phyloP scores from a whole-genome alignment of 1,140 invertebrate genomes.

The Drosophila elegans region DNA sequence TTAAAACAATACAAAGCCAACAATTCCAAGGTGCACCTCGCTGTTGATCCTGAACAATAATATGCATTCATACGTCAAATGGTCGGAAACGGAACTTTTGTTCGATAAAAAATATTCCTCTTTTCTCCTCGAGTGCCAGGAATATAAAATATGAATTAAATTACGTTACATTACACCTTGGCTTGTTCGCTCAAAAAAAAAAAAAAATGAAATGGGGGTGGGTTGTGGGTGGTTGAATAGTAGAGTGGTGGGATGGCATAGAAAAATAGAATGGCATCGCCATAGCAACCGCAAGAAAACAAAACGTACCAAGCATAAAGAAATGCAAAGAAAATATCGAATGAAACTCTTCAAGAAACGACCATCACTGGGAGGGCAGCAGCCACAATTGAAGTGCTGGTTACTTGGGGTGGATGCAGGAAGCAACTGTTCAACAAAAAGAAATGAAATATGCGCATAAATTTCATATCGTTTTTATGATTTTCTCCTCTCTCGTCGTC shows the following conservation, averaged over 20 bases:
- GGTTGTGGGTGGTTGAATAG: no score
- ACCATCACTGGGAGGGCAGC: constrained; percentile 16
- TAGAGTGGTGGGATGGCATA: constrained; percentile 4
- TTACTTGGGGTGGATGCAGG: constrained; percentile 28
- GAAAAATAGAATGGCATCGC: constrained; percentile 10
- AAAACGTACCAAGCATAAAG: constrained; percentile 27
- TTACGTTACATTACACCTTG: constrained; percentile 12
- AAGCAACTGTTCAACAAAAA: constrained; percentile 55
- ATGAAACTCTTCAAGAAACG: constrained; percentile 47
- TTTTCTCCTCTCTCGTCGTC: constrained; percentile 61
- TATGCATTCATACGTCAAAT: no score
- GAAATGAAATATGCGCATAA: constrained; percentile 81
- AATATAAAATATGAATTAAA: constrained; percentile 8
- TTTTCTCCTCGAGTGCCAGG: not conserved
- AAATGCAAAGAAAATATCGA: constrained; percentile 56
- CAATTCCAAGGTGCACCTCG: no score
- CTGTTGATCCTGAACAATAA: no score
- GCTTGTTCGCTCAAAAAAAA: not conserved
- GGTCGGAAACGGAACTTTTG: not conserved
- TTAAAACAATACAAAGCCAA: no score
- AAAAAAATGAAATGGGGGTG: not conserved
- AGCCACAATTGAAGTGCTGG: not conserved
- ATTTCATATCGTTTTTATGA: constrained; percentile 81
- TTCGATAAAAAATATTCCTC: not conserved
- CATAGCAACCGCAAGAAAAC: constrained; percentile 28